Evolutionary conservation across 2,113 vertebrate species (phyloP).

Genomic region (Pelvicachromis taeniatus): DNA sequence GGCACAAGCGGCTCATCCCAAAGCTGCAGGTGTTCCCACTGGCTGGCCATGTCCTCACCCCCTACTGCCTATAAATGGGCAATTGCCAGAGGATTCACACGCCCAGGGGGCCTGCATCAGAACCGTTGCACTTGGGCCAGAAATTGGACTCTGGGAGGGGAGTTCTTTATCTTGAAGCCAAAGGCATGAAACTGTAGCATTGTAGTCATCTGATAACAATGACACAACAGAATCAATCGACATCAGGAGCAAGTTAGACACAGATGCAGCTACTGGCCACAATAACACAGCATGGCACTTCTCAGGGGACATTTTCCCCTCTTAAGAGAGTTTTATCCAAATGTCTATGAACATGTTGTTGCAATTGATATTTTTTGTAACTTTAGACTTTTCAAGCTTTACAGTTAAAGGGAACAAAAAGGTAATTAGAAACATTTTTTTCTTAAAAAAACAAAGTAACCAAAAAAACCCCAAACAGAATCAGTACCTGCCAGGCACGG

Average conservation of each 20-base stretch:
- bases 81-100: slow-evolving; percentile 51
- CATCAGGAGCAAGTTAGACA: slow-evolving; percentile 37
- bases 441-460: background rate
- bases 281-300: slow-evolving; percentile 63
- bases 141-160: slow-evolving; percentile 22
- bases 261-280: slow-evolving; percentile 56
- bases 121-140: slow-evolving; percentile 40
- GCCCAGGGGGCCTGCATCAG: slow-evolving; percentile 52
- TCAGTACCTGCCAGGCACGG: rapidly evolving
- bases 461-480: background rate
- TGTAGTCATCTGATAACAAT: slow-evolving; percentile 62
- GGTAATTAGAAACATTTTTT: background rate
- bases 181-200: slow-evolving; percentile 46
- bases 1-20: slow-evolving; percentile 18
- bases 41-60: slow-evolving; percentile 40
- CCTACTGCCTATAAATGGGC: slow-evolving; percentile 42
- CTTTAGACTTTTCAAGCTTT: background rate
- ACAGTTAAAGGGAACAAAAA: background rate
- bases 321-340: background rate
- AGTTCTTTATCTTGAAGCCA: slow-evolving; percentile 36
- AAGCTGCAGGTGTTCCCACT: slow-evolving; percentile 58
- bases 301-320: slow-evolving; percentile 23
- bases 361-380: background rate
- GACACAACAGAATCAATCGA: slow-evolving; percentile 64
- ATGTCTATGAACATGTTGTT: background rate